Evolutionary conservation across 30 jellyfish, hydroid and myxozoan species (phyloP).

Genomic region (Kudoa iwatai): DNA sequence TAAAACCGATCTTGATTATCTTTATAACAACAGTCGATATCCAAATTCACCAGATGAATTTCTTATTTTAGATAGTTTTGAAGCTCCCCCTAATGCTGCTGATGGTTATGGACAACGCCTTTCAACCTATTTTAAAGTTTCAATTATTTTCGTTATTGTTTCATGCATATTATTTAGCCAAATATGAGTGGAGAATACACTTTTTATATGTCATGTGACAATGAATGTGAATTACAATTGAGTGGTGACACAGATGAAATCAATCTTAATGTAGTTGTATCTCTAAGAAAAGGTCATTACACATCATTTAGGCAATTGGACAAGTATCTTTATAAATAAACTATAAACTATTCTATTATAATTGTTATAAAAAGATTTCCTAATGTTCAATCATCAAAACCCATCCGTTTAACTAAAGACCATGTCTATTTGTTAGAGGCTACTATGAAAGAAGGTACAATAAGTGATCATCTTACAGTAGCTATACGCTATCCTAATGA

Average conservation of each 20-base stretch:
- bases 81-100: conserved; percentile 94
- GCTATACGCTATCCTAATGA: conserved; percentile 67
- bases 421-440: conserved; percentile 40
- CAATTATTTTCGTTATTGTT: not conserved
- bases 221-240: conserved; percentile 62
- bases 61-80: conserved; percentile 37
- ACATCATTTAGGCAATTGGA: conserved; percentile 63
- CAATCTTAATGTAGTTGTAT: conserved; percentile 16
- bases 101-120: conserved; percentile 82
- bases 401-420: conserved; percentile 12
- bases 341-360: not conserved
- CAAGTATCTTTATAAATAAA: conserved; percentile 6
- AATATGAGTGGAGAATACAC: conserved; percentile 28
- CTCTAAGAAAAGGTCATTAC: conserved; percentile 22
- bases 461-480: conserved; percentile 42
- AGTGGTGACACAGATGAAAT: conserved; percentile 74
- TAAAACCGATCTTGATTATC: conserved; percentile 11
- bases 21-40: conserved; percentile 31
- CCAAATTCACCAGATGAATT: conserved; percentile 73
- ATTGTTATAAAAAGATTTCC: conserved; percentile 18
- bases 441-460: conserved; percentile 65
- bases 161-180: conserved; percentile 9
- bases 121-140: conserved; percentile 35
- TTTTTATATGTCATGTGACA: conserved; percentile 42
- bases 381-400: conserved; percentile 29